Evolutionary conservation across 2,113 vertebrate genomes (phyloP), one percentile per base, ranked within the genome.

Genomic region (Glareola pratincola): DNA sequence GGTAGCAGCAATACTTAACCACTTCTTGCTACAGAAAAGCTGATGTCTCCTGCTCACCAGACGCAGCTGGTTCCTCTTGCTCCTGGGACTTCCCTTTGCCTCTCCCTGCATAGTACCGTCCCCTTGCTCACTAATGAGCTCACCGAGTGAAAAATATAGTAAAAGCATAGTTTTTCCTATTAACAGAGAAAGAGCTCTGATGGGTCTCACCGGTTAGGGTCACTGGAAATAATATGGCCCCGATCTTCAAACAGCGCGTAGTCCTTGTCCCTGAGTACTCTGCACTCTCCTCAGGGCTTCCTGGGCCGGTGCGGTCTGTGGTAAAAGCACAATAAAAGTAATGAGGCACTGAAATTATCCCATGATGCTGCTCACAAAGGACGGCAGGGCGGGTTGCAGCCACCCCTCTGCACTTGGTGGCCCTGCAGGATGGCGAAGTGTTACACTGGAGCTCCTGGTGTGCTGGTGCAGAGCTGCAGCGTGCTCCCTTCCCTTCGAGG

Each of bases 401-500:
- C 36, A 18, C 41, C 0, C 0, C 1, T 1, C 11, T 22, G 41
- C 2, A 3, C 8, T 7, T 6, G 12, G 50, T 23, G 32, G 50
- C 26, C 16, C 64, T 7, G 54, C 36, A 8, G 50, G 14, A 26
- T 13, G 45, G 36, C 13, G 20, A 3, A 20, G 18, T 7, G 22
- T 39, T 48, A 32, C 10, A 1, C 30, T 48, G 81, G 48, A 41
- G 34, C 48, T 47, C 54, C 66, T 36, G 14, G 66, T 27, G 3
- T 9, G 50, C 53, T 4, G 66, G n/a, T n/a, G 37, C 17, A n/a
- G 67, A 84, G 48, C 36, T 3, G 0, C 34, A n/a, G 18, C 10
- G 2, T 6, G 7, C 12, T 64, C 12, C 39, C 39, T 43, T 36
- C 43, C 39, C 37, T 57, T 11, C 43, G 6, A 36, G 41, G 41